phyloP scores from a whole-genome alignment of 2,888 invertebrate species.

The Poecilobothrus nobilitatus region DNA sequence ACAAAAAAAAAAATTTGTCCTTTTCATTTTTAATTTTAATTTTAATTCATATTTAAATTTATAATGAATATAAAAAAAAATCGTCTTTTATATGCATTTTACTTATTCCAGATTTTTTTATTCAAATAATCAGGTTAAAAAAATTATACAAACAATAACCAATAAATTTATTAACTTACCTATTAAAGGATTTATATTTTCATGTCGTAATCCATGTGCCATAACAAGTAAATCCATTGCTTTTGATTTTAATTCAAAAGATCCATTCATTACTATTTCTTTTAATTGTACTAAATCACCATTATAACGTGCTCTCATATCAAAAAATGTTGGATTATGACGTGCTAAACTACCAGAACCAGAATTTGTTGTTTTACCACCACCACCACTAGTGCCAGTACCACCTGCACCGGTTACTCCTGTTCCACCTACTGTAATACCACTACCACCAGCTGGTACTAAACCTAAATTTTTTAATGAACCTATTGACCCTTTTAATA shows the following conservation, averaged over 20 bases:
- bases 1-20: no score
- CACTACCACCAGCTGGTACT: slow-evolving; percentile 39
- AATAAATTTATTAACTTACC: slow-evolving; percentile 41
- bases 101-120: no score
- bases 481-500: slow-evolving; percentile 66
- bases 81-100: no score
- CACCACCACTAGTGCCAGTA: slow-evolving; percentile 31
- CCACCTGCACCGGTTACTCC: slow-evolving; percentile 28
- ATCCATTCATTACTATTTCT: slow-evolving; percentile 54
- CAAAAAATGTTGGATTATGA: slow-evolving; percentile 50
- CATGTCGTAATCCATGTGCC: slow-evolving; percentile 79
- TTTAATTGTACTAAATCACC: slow-evolving; percentile 86
- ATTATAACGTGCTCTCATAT: slow-evolving; percentile 75
- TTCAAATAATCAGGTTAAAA: no score
- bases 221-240: slow-evolving; percentile 69
- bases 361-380: slow-evolving; percentile 35
- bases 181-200: slow-evolving; percentile 82
- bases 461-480: slow-evolving; percentile 52
- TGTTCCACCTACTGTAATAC: slow-evolving; percentile 26
- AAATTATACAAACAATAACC: no score
- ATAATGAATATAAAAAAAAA: no score
- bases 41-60: no score
- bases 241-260: slow-evolving; percentile 69
- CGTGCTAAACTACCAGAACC: slow-evolving; percentile 50
- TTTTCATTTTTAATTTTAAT: no score